Conservation (phyloP, 1,140 invertebrate species). For the Pseudobourletiella spinata region DNA sequence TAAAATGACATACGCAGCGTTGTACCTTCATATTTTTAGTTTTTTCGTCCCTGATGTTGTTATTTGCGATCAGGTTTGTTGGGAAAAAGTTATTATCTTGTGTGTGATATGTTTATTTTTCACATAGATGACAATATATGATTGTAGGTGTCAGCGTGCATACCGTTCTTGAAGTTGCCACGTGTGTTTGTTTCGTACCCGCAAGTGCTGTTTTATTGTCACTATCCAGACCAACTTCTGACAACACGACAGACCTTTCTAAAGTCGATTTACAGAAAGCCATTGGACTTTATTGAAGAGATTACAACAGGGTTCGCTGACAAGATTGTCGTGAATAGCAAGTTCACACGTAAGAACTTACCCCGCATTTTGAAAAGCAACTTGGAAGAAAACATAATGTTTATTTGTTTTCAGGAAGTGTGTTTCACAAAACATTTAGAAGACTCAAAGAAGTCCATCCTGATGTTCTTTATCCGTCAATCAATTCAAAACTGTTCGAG, state of each 20-base stretch:
- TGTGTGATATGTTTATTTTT: not conserved
- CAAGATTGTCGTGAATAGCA: slow-evolving; percentile 87
- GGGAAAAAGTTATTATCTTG: not conserved
- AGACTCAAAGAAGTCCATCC: slow-evolving; percentile 56
- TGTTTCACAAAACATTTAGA: slow-evolving; percentile 78
- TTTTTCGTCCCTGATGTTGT: slow-evolving; percentile 64
- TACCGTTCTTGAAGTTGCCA: slow-evolving; percentile 67
- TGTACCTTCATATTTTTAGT: slow-evolving; percentile 50
- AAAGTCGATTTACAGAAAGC: slow-evolving; percentile 74
- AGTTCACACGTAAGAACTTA: slow-evolving; percentile 59
- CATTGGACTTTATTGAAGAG: slow-evolving; percentile 88
- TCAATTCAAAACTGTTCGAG: slow-evolving; percentile 71
- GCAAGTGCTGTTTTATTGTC: slow-evolving; percentile 89
- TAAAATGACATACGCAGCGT: slow-evolving; percentile 78
- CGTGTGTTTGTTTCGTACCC: slow-evolving; percentile 50
- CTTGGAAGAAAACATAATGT: not conserved
- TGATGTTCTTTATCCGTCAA: slow-evolving; percentile 87
- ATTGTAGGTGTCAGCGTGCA: slow-evolving; percentile 61
- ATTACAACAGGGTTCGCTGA: slow-evolving; percentile 75
- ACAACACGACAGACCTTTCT: slow-evolving; percentile 54
- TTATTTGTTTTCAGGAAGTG: slow-evolving; percentile 47
- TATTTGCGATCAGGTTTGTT: slow-evolving; percentile 70
- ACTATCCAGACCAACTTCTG: slow-evolving; percentile 92
- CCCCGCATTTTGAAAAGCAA: not conserved
- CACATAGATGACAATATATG: not conserved